Percentiles rank a stretch among this genome's conserved stretches.
Conservation (phyloP, 2,113 vertebrate species). For the Aramus guarauna region DNA sequence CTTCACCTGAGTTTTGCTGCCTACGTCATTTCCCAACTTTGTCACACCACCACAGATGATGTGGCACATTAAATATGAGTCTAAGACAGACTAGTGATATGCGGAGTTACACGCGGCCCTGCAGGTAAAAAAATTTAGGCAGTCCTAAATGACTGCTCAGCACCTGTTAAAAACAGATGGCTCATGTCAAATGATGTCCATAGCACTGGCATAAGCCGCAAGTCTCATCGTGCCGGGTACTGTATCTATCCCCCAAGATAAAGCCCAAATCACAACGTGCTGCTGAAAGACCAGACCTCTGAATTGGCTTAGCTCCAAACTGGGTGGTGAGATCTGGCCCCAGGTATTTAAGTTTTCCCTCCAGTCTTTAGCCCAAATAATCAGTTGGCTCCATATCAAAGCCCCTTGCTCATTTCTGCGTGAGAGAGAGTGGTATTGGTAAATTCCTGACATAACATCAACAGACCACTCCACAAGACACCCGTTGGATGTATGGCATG, state of each 20-base stretch:
- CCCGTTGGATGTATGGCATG: fast-evolving
- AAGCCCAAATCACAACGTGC: not conserved
- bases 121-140: not conserved
- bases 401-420: not conserved
- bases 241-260: not conserved
- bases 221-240: not conserved
- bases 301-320: not conserved
- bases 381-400: not conserved
- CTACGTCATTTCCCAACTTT: fast-evolving
- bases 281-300: not conserved
- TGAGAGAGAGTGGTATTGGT: fast-evolving
- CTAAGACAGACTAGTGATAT: fast-evolving
- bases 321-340: not conserved
- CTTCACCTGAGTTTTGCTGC: not conserved
- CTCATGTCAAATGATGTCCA: not conserved
- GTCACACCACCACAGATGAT: fast-evolving
- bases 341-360: not conserved
- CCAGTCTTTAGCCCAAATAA: not conserved
- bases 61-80: no score
- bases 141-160: not conserved
- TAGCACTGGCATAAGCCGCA: not conserved
- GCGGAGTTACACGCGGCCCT: not conserved
- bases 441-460: not conserved
- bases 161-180: not conserved
- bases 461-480: not conserved